A percentile compares a stretch with the other conserved stretches of the same genome.
Evolutionary conservation across 2,113 vertebrate genomes (phyloP).

Genomic region (Varanus komodoensis): DNA sequence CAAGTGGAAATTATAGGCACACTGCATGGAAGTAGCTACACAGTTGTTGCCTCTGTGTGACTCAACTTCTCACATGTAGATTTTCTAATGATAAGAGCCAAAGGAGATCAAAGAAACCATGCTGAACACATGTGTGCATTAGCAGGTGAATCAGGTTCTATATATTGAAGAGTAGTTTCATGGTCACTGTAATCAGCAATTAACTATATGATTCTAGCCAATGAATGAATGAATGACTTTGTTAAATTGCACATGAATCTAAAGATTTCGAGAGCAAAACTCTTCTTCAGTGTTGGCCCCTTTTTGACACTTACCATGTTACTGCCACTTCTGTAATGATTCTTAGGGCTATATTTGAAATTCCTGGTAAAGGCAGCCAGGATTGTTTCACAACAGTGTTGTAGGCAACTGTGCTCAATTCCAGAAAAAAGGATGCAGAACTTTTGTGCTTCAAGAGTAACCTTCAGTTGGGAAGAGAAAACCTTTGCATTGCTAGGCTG

Average conservation of each 20-base stretch:
- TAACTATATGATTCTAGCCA: background rate
- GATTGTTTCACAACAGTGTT: background rate
- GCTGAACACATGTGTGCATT: too few relatives aligned
- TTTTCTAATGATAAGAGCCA: background rate
- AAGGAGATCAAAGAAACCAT: background rate
- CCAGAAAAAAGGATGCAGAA: background rate
- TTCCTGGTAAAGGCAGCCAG: background rate
- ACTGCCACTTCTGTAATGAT: background rate
- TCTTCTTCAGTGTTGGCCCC: background rate
- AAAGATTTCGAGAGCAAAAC: background rate
- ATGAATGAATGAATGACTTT: background rate
- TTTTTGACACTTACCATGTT: background rate
- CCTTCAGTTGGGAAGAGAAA: slow-evolving; percentile 31
- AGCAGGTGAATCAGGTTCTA: background rate
- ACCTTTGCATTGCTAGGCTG: background rate
- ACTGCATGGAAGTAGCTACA: background rate
- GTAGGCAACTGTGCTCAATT: background rate
- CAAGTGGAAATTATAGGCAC: too few relatives aligned
- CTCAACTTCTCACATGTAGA: background rate
- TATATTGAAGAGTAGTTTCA: background rate
- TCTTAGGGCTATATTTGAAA: background rate
- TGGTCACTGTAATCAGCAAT: background rate
- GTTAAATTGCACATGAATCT: background rate
- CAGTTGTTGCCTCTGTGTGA: background rate
- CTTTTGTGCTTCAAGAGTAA: slow-evolving; percentile 25